phyloP scores from a whole-genome alignment of 2,888 invertebrate genomes.

The Carabus problematicus region DNA sequence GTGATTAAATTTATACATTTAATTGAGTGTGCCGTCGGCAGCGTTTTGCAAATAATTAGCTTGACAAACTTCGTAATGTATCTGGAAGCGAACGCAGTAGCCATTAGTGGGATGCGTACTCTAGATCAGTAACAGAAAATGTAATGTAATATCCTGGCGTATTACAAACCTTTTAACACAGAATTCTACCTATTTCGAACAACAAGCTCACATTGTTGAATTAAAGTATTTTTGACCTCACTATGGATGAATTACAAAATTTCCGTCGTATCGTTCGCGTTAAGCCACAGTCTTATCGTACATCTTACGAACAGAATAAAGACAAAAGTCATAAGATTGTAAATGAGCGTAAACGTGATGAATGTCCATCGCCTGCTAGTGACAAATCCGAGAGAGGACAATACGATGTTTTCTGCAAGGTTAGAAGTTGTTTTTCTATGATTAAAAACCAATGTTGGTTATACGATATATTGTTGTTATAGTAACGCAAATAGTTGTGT shows the following conservation, averaged over 20 bases:
- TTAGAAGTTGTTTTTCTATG: conserved; percentile 37
- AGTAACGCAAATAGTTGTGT: background rate
- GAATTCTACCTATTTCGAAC: no score
- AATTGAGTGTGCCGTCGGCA: no score
- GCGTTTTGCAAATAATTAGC: no score
- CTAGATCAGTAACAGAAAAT: no score
- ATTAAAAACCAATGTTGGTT: background rate
- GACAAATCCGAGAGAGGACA: conserved; percentile 48
- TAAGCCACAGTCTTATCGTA: conserved; percentile 48
- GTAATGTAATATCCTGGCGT: no score
- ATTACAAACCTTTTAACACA: no score
- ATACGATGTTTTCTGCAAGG: conserved; percentile 56
- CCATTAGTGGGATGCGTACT: no score
- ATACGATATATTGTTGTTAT: background rate
- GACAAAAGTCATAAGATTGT: conserved; percentile 8
- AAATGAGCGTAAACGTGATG: conserved; percentile 31
- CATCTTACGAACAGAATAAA: conserved; percentile 29
- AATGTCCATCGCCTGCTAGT: conserved; percentile 45
- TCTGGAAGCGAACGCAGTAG: no score
- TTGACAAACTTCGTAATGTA: no score
- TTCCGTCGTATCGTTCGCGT: conserved; percentile 53
- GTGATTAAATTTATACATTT: no score
- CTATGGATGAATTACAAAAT: conserved; percentile 51
- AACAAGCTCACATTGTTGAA: no score
- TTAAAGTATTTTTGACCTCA: conserved; percentile 44